Evolutionary conservation across 2,797 vertebrate species (phyloP).

Genomic region (Tympanoctomys barrerae): DNA sequence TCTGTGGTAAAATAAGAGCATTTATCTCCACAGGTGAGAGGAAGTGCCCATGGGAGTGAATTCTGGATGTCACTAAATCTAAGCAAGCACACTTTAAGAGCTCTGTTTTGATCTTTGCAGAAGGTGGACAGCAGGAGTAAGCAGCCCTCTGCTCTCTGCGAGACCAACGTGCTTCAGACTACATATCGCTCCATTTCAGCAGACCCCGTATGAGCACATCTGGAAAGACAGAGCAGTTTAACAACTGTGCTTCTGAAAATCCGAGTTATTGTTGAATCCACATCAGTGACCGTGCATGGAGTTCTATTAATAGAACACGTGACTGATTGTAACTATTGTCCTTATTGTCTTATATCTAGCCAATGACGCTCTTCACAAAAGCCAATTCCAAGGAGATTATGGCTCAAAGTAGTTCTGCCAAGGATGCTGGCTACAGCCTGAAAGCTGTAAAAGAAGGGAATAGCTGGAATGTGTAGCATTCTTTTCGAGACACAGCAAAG

Average conservation of each 20-base stretch:
- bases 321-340: conserved; percentile 40
- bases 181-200: conserved; percentile 62
- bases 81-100: conserved; percentile 67
- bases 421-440: background rate
- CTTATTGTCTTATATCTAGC: conserved; percentile 47
- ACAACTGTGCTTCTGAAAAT: conserved; percentile 77
- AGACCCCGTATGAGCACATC: conserved; percentile 66
- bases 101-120: conserved; percentile 70
- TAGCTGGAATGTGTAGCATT: background rate
- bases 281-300: conserved; percentile 50
- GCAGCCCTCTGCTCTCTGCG: conserved; percentile 60
- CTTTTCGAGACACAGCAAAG: conserved; percentile 21
- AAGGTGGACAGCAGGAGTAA: conserved; percentile 44
- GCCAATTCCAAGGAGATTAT: background rate
- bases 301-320: conserved; percentile 67
- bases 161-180: conserved; percentile 34
- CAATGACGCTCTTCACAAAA: conserved; percentile 54
- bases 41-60: conserved; percentile 48
- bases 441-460: conserved; percentile 4
- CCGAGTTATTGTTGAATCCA: conserved; percentile 59
- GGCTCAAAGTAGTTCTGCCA: background rate
- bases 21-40: conserved; percentile 79
- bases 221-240: conserved; percentile 75
- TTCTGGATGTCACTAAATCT: conserved; percentile 60
- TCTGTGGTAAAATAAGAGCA: conserved; percentile 72